Conservation (phyloP, 2,113 vertebrate genomes). For the Tautogolabrus adspersus region DNA sequence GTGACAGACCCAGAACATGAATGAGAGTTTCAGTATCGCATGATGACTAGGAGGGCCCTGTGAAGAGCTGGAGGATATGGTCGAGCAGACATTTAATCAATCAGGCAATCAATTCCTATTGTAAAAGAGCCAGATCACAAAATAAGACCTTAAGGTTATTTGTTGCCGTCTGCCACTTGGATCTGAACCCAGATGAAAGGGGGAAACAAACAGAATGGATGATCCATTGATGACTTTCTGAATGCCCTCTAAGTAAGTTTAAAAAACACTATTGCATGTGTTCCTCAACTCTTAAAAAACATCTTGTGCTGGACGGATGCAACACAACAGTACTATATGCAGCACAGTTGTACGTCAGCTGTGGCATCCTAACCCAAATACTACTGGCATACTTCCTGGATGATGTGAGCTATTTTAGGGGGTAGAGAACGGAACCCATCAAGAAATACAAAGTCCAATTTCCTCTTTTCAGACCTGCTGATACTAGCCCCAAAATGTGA, state of each 20-base stretch:
- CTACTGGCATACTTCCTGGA: constrained; percentile 37
- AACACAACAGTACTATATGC: constrained; percentile 47
- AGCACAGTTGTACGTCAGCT: constrained; percentile 22
- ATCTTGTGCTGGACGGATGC: constrained; percentile 36
- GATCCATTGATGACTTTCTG: neutral
- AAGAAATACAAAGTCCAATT: neutral
- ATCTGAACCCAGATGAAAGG: neutral
- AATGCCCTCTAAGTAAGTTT: too few relatives aligned
- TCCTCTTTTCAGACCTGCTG: neutral
- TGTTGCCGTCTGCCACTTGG: too few relatives aligned
- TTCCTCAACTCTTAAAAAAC: constrained; percentile 26
- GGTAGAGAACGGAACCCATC: neutral
- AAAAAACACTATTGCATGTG: constrained; percentile 5
- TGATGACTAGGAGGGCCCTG: too few relatives aligned
- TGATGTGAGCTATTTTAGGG: constrained; percentile 32
- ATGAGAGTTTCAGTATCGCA: too few relatives aligned
- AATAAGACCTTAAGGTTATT: too few relatives aligned
- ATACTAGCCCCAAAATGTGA: neutral
- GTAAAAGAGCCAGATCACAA: too few relatives aligned
- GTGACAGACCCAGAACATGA: too few relatives aligned
- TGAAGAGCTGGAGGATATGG: too few relatives aligned
- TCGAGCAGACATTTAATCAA: too few relatives aligned
- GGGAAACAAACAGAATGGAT: neutral
- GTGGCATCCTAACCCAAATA: constrained; percentile 30
- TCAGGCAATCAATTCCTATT: too few relatives aligned